phyloP scores from a whole-genome alignment of 2,797 vertebrate species.

The Crypturellus tataupa region DNA sequence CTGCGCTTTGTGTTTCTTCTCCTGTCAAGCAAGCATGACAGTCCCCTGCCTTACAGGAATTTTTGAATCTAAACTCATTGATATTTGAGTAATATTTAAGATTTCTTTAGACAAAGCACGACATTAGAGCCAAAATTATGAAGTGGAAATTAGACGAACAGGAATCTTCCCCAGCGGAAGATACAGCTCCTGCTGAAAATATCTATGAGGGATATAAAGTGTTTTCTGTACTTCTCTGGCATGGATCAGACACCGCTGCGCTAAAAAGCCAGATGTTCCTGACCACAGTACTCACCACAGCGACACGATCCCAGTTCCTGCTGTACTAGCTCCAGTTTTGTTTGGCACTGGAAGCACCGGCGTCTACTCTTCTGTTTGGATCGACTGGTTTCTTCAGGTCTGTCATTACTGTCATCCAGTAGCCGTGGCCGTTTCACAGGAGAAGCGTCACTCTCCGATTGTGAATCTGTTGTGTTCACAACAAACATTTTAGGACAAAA shows the following conservation, averaged over 20 bases:
- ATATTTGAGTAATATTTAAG: background rate
- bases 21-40: background rate
- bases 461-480: slow-evolving; percentile 86
- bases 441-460: slow-evolving; percentile 92
- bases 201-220: background rate
- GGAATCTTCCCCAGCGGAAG: slow-evolving; percentile 10
- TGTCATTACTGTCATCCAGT: slow-evolving; percentile 85
- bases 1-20: background rate
- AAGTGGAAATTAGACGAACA: slow-evolving; percentile 11
- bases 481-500: slow-evolving; percentile 68
- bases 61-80: slow-evolving; percentile 34
- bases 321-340: slow-evolving; percentile 98
- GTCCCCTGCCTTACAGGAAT: background rate
- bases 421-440: slow-evolving; percentile 91
- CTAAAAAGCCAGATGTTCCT: background rate
- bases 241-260: accelerated
- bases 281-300: slow-evolving; percentile 87
- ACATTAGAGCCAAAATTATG: background rate
- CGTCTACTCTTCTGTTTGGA: slow-evolving; percentile 96
- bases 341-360: slow-evolving; percentile 98
- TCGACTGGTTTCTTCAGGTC: slow-evolving; percentile 87
- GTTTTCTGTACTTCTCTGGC: background rate
- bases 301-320: slow-evolving; percentile 98
- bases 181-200: background rate
- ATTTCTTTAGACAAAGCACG: slow-evolving; percentile 22